phyloP scores from a whole-genome alignment of 37 sponge, comb jelly and placozoan species.

The Halisarca cf. caerulea region DNA sequence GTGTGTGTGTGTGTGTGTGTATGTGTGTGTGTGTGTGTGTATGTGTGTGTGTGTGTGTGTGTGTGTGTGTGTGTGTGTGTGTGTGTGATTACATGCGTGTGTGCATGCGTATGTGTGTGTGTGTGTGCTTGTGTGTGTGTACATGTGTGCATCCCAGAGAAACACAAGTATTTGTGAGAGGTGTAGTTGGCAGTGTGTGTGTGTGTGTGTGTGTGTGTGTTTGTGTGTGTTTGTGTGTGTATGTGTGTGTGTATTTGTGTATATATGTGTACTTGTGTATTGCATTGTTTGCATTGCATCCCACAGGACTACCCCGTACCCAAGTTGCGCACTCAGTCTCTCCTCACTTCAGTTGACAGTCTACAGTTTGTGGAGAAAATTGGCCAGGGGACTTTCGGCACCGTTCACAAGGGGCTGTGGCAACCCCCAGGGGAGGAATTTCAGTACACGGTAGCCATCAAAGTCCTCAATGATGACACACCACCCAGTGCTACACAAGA shows the following conservation, averaged over 20 bases:
- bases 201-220: slow-evolving; percentile 1
- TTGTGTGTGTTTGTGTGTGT: neutral
- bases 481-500: slow-evolving; percentile 64
- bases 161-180: neutral
- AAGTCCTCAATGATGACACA: slow-evolving; percentile 80
- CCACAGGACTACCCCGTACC: neutral
- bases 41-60: no score
- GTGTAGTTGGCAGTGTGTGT: neutral
- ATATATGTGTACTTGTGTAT: neutral
- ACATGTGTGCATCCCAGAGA: neutral
- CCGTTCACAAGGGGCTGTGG: slow-evolving; percentile 91
- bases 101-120: slow-evolving; percentile 37
- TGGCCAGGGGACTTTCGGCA: slow-evolving; percentile 94
- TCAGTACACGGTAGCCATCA: slow-evolving; percentile 79
- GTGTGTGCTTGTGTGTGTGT: slow-evolving; percentile 27
- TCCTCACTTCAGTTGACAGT: slow-evolving; percentile 48
- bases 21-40: neutral
- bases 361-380: slow-evolving; percentile 63
- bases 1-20: slow-evolving; percentile 29
- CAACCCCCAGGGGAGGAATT: slow-evolving; percentile 50
- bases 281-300: neutral
- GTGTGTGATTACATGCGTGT: slow-evolving; percentile 37
- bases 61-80: slow-evolving; percentile 13
- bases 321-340: neutral
- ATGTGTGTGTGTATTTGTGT: neutral